Evolutionary conservation across 1,140 invertebrate genomes (phyloP).

Genomic region (Pseudobourletiella spinata): DNA sequence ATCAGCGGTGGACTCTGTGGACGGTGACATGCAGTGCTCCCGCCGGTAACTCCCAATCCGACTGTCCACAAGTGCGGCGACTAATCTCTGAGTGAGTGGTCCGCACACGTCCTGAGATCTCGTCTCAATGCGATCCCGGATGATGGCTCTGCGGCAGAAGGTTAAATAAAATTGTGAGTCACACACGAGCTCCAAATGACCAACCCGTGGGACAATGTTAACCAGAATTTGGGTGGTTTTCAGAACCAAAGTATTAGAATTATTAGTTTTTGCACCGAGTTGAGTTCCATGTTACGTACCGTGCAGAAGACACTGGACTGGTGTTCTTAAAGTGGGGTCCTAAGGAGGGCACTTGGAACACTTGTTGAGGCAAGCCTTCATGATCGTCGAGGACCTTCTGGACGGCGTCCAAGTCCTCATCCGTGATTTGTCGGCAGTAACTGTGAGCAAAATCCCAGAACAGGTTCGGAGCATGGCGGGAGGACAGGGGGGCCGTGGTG

Average conservation of each 20-base stretch:
- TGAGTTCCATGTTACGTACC: too few species aligned
- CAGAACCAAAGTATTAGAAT: background rate
- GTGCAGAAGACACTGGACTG: background rate
- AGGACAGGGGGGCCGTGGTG: too few species aligned
- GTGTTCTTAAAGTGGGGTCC: conserved; percentile 77
- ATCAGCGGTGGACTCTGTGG: background rate
- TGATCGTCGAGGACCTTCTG: conserved; percentile 62
- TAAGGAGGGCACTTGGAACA: conserved; percentile 59
- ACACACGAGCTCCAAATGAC: background rate
- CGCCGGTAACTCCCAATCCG: conserved; percentile 46
- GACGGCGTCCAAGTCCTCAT: conserved; percentile 76
- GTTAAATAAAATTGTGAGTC: background rate
- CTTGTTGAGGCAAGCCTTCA: conserved; percentile 49
- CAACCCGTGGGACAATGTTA: background rate
- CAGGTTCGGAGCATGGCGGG: conserved; percentile 83
- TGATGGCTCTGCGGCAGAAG: too few species aligned
- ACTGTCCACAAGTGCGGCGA: conserved; percentile 31
- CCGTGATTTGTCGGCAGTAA: conserved; percentile 78
- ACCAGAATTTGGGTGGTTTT: background rate
- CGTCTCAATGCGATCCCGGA: background rate
- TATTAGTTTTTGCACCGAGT: too few species aligned
- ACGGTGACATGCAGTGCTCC: too few species aligned
- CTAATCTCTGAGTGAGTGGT: conserved; percentile 1
- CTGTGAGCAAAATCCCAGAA: conserved; percentile 92
- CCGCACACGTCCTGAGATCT: background rate